Conservation (phyloP, 2,113 vertebrate species). For the Podilymbus podiceps region DNA sequence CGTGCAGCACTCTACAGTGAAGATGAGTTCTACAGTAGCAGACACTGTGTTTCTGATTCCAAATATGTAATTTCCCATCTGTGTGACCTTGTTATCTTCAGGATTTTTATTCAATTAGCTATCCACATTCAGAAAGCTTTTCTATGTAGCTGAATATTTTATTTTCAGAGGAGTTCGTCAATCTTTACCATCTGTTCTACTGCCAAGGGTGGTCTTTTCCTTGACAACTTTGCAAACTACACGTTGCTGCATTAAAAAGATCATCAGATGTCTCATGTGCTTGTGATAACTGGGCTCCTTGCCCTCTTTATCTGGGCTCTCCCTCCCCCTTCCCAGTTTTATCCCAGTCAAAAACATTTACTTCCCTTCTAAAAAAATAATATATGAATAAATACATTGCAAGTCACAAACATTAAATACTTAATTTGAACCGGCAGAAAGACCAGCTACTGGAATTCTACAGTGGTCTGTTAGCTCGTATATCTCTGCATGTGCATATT, state of each 20-base stretch:
- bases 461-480: constrained; percentile 21
- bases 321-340: background rate
- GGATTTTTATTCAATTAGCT: background rate
- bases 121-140: background rate
- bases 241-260: background rate
- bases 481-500: constrained; percentile 1
- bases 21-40: background rate
- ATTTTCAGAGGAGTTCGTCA: background rate
- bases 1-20: background rate
- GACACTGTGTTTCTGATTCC: background rate
- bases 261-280: background rate
- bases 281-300: background rate
- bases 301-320: background rate
- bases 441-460: constrained; percentile 30
- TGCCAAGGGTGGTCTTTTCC: background rate
- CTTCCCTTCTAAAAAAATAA: constrained; percentile 37
- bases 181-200: background rate
- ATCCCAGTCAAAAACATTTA: constrained; percentile 23
- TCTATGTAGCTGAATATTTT: background rate
- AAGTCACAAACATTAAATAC: constrained; percentile 44
- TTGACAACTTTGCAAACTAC: background rate
- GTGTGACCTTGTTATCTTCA: background rate
- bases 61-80: background rate
- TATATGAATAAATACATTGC: constrained; percentile 23
- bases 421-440: constrained; percentile 45